Base-by-base conservation (phyloP, 2,888 invertebrate genomes). In the Agrochola litura region DNA sequence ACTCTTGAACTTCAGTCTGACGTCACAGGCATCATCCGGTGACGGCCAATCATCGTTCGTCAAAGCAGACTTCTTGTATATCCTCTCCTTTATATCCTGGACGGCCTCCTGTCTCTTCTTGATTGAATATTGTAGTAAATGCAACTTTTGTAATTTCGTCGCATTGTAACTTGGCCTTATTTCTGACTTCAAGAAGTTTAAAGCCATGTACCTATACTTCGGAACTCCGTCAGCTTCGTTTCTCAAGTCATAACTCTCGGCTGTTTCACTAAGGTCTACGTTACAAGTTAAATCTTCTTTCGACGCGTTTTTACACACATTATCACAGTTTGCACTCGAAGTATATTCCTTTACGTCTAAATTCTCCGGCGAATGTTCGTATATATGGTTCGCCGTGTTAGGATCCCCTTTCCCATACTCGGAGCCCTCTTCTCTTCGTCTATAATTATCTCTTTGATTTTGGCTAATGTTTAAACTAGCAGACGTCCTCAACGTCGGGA, bases 151-250 rank as follows among this genome's bases (percentile, higher is more conserved):
- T n/a, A 99, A 93, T 84, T 98, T 98, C 3, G 97, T 97, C 10
- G 98, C 97, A 64, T 97, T 97, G 89, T 98, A 98, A 91, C 98
- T 98, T 5, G 97, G 97, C 81, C 98, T 97, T 69, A 98, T 97
- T 90, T 98, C 98, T 2, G 96, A 96, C 83, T 96, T 97, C 1
- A 97, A 91, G 85, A 97, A 97, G 84, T 94, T 97, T 22, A 97
- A 90, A 12, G 96, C 95, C 82, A 97, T 90, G 84, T 96, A 96
- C 76, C 97, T 90, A 80, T 93, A 96, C 81, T 96, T 97, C 0
- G 96, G 95, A 19, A 94, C 93, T 0, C 95, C 92, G 22, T 94
- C 93, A 0, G 92, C 85, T 86, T 96, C 96, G 78, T 93, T 95
- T 19, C 96, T 90, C 63, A 96, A 88, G 81, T 97, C 96, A 73